phyloP scores from a whole-genome alignment of 2,888 invertebrate genomes.

The Periphyllus acericola region DNA sequence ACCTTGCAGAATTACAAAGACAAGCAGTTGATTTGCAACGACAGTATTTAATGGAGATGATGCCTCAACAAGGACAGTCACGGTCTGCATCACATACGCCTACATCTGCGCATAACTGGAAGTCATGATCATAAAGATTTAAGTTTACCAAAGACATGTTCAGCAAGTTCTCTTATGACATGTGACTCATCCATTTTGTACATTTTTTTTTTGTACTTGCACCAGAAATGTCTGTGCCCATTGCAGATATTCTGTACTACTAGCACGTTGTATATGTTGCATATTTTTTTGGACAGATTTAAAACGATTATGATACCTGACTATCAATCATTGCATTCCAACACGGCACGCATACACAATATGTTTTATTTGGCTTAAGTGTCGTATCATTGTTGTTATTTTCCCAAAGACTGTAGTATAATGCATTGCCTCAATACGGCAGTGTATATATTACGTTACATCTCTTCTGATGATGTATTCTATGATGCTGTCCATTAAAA shows the following conservation, averaged over 20 bases:
- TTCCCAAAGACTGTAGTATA: background rate
- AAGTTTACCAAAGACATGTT: background rate
- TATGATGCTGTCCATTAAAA: background rate
- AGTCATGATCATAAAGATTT: slow-evolving; percentile 70
- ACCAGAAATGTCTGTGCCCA: background rate
- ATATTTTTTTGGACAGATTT: slow-evolving; percentile 1
- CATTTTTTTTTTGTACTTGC: slow-evolving; percentile 2
- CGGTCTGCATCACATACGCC: slow-evolving; percentile 63
- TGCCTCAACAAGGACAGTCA: slow-evolving; percentile 71
- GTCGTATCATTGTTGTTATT: slow-evolving; percentile 1
- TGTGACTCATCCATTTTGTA: slow-evolving; percentile 5
- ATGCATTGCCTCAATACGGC: background rate
- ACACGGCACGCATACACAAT: background rate
- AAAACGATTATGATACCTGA: background rate
- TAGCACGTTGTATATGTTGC: background rate
- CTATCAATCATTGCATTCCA: slow-evolving; percentile 45
- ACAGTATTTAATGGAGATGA: slow-evolving; percentile 96
- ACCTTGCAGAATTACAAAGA: slow-evolving; percentile 82
- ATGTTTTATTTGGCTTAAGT: slow-evolving; percentile 8
- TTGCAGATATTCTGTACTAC: slow-evolving; percentile 10
- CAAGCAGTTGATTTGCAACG: slow-evolving; percentile 87
- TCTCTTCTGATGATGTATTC: background rate
- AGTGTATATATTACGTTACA: background rate
- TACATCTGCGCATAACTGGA: slow-evolving; percentile 70
- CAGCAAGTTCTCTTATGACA: background rate